Evolutionary conservation across 2,113 vertebrate genomes (phyloP).

Genomic region (Cariama cristata): DNA sequence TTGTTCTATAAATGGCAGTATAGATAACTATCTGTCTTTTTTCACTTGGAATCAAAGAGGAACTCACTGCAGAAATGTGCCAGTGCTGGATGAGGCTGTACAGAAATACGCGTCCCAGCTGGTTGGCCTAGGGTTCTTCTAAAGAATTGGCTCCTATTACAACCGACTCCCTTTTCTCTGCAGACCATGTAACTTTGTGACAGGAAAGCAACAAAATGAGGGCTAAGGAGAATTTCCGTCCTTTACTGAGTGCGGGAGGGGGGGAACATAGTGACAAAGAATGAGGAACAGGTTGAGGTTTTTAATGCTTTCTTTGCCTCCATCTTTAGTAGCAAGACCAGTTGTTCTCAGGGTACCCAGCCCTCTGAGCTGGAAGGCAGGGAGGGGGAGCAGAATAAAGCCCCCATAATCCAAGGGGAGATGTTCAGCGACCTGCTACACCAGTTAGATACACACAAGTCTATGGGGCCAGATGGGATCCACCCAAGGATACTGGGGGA

Average conservation of each 20-base stretch:
- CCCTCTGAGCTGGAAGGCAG: not conserved
- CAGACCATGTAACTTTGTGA: not conserved
- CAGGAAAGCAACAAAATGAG: not conserved
- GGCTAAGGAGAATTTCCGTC: not conserved
- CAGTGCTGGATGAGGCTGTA: not conserved
- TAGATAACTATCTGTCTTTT: not conserved
- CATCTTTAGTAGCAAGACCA: not conserved
- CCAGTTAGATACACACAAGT: not conserved
- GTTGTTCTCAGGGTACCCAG: not conserved
- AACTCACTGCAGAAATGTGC: not conserved
- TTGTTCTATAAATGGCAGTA: conserved; percentile 12
- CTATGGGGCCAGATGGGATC: not conserved
- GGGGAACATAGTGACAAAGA: not conserved
- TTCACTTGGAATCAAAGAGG: not conserved
- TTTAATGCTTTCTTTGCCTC: not conserved
- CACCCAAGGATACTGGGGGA: not conserved
- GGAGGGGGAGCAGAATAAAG: not conserved
- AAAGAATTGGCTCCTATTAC: not conserved
- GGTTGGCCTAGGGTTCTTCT: not conserved
- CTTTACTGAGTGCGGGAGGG: not conserved
- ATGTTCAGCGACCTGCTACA: not conserved
- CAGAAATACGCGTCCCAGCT: not conserved
- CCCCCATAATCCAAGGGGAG: not conserved
- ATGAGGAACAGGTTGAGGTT: not conserved
- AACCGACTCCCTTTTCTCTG: not conserved